Evolutionary conservation across 2,113 vertebrate species (phyloP), one percentile per base, ranked within the genome.

Genomic region (Lota lota): DNA sequence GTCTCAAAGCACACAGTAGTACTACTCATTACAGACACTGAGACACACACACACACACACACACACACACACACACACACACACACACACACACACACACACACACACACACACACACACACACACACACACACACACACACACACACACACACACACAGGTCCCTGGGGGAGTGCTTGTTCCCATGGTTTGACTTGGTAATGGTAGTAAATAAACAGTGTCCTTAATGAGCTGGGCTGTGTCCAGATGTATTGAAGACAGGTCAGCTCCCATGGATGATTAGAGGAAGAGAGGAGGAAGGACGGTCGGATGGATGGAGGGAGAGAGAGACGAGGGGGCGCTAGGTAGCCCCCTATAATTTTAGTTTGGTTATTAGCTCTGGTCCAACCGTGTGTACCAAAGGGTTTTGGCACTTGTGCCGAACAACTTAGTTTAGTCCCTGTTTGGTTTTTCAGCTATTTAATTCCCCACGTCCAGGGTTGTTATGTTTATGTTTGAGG

Each of bases 171-270:
- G 72, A 69, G 62, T 61, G 56, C 67, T 85, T 63, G 81, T 89
- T 90, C 88, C 85, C 89, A 90, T 86, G 90, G 81, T 83, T 70
- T 77, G 71, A 50, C 75, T 87, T 78, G 66, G 33, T 84, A 79
- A 68, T 70, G 60, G 78, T 83, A 72, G 74, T 79, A 88, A 90
- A 90, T 88, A 84, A 84, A 85, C 81, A 87, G 82, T 76, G 81
- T 83, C 81, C 83, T 78, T 91, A 90, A 91, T 90, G 80, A 86
- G 88, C 8, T 14, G 40, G 77, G 67, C 85, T 76, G 80, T 47
- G 12, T 47, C 86, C 91, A 92, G 90, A 92, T 92, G 90, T 91
- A 85, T 78, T 80, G 71, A 69, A 83, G 77, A 63, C 88, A 81
- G 89, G 84, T 88, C 84, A 87, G 74, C 72, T 67, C 80, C 86